Evolutionary conservation across 2,113 vertebrate genomes (phyloP), one percentile per base, ranked within the genome.

Genomic region (Phylloscopus whistleri): DNA sequence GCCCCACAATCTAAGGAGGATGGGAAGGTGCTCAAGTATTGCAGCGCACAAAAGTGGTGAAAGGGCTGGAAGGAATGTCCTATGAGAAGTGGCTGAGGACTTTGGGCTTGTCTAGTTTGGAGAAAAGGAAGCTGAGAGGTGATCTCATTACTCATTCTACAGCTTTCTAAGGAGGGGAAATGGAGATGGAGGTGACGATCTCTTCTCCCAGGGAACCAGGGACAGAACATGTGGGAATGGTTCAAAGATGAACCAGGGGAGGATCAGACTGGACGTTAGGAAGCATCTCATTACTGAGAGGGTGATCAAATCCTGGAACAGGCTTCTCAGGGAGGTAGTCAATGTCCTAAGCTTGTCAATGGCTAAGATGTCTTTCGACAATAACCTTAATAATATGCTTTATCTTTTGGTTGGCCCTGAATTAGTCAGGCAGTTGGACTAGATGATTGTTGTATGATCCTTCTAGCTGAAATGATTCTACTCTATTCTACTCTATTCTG

Each of bases 291-390:
- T 69, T 44, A 30, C 13, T 11, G 16, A 80, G 41, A 49, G 22
- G 15, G 3, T 55, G 13, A 26, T 41, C 20, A 68, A 30, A 53
- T 26, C 33, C 46, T 60, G n/a, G 2, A 41, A 48, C 16, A 68
- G 5, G 2, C 16, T 68, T 75, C 41, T 22, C 78, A 62, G 41
- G 0, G 0, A 37, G 19, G 7, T 30, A 31, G 10, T 41, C 3
- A 7, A 23, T 35, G 24, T 43, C 56, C 20, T n/a, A 64, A 18
- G 35, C 27, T 59, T 49, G 35, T 69, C 48, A 56, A 27, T 63
- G 31, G 31, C 48, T 80, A 51, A 66, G 22, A 85, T 21, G 19
- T 23, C 39, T 62, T 75, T 62, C 31, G 11, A 18, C 31, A 62
- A 49, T 55, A 30, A 53, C 60, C 22, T 86, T 49, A n/a, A 55